Conservation (phyloP, 2,113 vertebrate genomes). For the Apteryx mantelli region DNA sequence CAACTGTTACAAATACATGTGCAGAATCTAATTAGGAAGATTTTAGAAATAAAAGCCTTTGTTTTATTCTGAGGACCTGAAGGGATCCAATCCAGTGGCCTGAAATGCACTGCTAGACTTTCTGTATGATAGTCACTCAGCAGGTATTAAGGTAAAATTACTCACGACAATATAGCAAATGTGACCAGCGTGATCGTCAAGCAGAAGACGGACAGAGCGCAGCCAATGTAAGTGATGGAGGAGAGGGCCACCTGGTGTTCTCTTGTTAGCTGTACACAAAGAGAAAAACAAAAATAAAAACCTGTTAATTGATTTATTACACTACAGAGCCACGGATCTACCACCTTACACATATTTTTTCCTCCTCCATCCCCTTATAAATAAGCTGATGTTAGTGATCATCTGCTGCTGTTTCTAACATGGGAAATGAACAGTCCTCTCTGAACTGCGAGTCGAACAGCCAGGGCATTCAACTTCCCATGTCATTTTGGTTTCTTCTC, state of each 20-base stretch:
- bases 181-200: constrained; percentile 91
- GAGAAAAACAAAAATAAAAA: neutral
- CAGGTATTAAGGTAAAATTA: constrained; percentile 61
- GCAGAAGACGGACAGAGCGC: constrained; percentile 93
- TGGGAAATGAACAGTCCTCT: neutral
- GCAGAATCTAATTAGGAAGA: constrained; percentile 42
- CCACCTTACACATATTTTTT: neutral
- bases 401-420: neutral
- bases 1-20: constrained; percentile 30
- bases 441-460: accelerated
- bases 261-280: constrained; percentile 78
- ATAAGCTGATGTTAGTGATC: neutral
- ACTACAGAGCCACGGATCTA: neutral
- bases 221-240: constrained; percentile 93
- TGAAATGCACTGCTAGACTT: neutral
- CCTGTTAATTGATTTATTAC: neutral
- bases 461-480: neutral
- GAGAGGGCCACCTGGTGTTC: constrained; percentile 94
- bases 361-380: neutral
- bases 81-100: neutral
- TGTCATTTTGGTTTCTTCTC: neutral
- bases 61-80: constrained; percentile 22
- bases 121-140: neutral
- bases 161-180: constrained; percentile 95
- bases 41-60: constrained; percentile 55